A percentile compares a stretch with the other conserved stretches of the same genome.
These are phyloP conservation scores for Callospermophilus lateralis DNA, from an alignment of 2,113 vertebrate genomes.

Conservation along the genomic window DNA sequence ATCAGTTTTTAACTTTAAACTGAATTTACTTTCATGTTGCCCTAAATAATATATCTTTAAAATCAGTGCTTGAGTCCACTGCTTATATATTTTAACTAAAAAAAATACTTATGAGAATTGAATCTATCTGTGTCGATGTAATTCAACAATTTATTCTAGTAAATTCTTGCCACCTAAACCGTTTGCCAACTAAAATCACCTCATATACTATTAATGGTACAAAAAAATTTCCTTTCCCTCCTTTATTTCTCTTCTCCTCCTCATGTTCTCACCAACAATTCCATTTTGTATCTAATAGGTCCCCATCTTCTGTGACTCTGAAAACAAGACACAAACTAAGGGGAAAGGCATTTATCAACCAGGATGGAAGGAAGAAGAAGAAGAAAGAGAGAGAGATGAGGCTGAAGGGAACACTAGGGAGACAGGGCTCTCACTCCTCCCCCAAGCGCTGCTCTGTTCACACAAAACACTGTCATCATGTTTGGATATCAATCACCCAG, in stretches of 20 bases:
- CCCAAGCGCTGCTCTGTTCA: neutral
- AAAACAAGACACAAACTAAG: neutral
- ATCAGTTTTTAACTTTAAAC: conserved; percentile 27
- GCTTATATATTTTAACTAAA: neutral
- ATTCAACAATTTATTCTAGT: neutral
- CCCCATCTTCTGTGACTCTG: neutral
- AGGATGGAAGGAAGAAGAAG: neutral
- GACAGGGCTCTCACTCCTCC: neutral
- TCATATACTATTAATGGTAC: neutral
- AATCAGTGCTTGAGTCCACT: neutral
- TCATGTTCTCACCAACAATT: too few species aligned
- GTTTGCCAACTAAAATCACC: neutral
- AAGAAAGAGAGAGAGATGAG: neutral
- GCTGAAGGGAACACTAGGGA: too few species aligned
- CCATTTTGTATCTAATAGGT: too few species aligned
- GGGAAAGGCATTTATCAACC: neutral
- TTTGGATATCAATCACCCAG: neutral
- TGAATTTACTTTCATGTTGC: neutral
- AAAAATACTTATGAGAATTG: neutral
- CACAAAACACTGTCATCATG: neutral
- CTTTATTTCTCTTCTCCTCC: too few species aligned
- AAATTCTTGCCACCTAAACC: neutral
- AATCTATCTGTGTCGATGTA: neutral
- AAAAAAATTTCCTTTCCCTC: too few species aligned
- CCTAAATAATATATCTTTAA: neutral